A percentile compares a stretch with the other conserved stretches of the same genome.
These are phyloP conservation scores for Amiota communis DNA, from an alignment of 2,888 invertebrate genomes.

Conservation along the genomic window DNA sequence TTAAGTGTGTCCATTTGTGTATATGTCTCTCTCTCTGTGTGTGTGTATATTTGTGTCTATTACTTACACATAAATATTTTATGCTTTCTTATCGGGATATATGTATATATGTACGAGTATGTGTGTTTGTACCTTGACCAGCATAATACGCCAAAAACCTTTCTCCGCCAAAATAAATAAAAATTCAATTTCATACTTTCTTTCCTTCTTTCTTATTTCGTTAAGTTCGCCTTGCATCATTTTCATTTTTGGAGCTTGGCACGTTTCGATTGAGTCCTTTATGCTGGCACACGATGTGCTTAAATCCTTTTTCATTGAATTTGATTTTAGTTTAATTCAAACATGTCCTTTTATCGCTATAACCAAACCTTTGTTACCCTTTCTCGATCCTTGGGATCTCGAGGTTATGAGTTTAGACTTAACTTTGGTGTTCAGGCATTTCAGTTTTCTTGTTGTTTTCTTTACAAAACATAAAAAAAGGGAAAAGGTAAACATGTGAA, in stretches of 20 bases:
- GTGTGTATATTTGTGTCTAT: not conserved
- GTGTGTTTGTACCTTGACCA: not conserved
- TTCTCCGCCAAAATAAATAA: slow-evolving; percentile 21
- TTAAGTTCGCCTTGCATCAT: not conserved
- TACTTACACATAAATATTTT: slow-evolving; percentile 14
- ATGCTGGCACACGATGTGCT: slow-evolving; percentile 15
- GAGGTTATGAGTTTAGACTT: not conserved
- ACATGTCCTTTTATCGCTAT: slow-evolving; percentile 4
- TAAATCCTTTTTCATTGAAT: slow-evolving; percentile 31
- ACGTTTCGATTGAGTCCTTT: slow-evolving; percentile 19
- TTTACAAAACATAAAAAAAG: too few species aligned
- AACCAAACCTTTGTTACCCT: not conserved
- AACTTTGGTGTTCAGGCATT: slow-evolving; percentile 4
- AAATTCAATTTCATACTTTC: slow-evolving; percentile 26
- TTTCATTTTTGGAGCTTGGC: not conserved
- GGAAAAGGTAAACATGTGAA: too few species aligned
- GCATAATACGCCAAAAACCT: not conserved
- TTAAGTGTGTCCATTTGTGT: not conserved
- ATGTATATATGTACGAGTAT: not conserved
- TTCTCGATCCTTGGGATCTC: too few species aligned
- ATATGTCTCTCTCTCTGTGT: not conserved
- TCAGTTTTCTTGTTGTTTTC: not conserved
- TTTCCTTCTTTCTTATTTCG: not conserved
- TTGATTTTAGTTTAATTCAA: slow-evolving; percentile 29
- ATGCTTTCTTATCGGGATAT: not conserved